Evolutionary conservation across 2,797 vertebrate genomes (phyloP), one percentile per base, ranked within the genome.

Genomic region (Catostomus latipinnis): DNA sequence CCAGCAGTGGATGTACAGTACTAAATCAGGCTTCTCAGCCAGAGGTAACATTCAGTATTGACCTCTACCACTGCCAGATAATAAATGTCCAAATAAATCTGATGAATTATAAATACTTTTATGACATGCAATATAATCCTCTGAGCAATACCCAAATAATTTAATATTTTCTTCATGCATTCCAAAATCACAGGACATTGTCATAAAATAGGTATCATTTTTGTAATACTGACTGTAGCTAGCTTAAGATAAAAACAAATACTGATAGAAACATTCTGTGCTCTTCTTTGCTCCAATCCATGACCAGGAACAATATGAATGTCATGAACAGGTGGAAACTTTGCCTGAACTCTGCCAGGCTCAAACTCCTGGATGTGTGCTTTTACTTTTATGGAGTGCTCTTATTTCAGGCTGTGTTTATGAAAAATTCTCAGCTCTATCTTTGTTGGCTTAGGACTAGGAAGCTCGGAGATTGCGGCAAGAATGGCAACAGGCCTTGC

Each of bases 401-500:
- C 34, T 34, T 34, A 34, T 34, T 34, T 34, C 34, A 34, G 34
- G 34, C 34, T 34, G 34, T 34, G 34, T 34, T 34, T 34, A 34
- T 34, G 34, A 34, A 34, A 34, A 34, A 34, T 34, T 34, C 34
- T 34, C 34, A 34, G 34, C 34, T 3, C 34, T 34, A 34, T 34
- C 34, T 34, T 22, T 22, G 22, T 22, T 22, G 22, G 18, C 13
- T 22, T 16, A 74, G 74, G 34, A 87, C 89, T 93, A 93, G 71
- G 90, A 93, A 80, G 84, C 53, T n/a, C 85, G 92, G 0, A 82
- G 78, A 58, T 90, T 85, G 0, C 96, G 91, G 92, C 98, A 99
- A 86, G 97, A 97, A 82, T 96, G 94, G 91, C 98, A 99, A 93
- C 98, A 99, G 74, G 97, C 97, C 89, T 97, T 99, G 91, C 97